A percentile compares a stretch with the other conserved stretches of the same genome.
Evolutionary conservation across 2,113 vertebrate species (phyloP).

Genomic region (Tachuris rubrigastra): DNA sequence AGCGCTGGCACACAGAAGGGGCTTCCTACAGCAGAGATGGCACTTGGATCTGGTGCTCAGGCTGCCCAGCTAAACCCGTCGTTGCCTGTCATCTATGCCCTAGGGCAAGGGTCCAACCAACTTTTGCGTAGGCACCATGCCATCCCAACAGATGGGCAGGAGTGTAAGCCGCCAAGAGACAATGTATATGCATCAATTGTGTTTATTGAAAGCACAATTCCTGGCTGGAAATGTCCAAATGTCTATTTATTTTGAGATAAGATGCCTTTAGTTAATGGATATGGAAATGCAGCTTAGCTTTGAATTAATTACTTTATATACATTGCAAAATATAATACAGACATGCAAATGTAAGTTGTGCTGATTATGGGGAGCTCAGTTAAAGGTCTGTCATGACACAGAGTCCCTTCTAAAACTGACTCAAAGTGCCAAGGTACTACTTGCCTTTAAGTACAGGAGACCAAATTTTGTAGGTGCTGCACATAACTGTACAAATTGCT

Average conservation of each 20-base stretch:
- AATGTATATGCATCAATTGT: slow-evolving; percentile 74
- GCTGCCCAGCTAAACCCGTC: slow-evolving; percentile 70
- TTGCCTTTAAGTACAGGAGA: neutral
- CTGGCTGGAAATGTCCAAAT: slow-evolving; percentile 59
- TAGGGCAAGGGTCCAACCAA: slow-evolving; percentile 73
- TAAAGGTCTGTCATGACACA: neutral
- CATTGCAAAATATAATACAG: neutral
- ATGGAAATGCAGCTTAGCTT: neutral
- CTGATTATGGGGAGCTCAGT: neutral
- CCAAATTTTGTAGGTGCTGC: neutral
- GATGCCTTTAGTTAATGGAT: slow-evolving; percentile 70
- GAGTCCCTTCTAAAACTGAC: neutral
- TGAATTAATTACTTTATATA: neutral
- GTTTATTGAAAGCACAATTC: slow-evolving; percentile 64
- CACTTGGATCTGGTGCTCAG: slow-evolving; percentile 53
- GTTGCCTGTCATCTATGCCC: slow-evolving; percentile 75
- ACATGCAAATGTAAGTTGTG: neutral
- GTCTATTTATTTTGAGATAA: slow-evolving; percentile 64
- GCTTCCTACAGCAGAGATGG: slow-evolving; percentile 63
- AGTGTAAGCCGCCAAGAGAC: slow-evolving; percentile 70
- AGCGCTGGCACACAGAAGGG: slow-evolving; percentile 37
- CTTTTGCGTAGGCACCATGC: slow-evolving; percentile 76
- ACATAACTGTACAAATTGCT: neutral
- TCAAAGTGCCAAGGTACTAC: neutral
- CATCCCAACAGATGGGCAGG: slow-evolving; percentile 79